A percentile compares a stretch with the other conserved stretches of the same genome.
These are phyloP conservation scores for Argopecten irradians DNA, from an alignment of 1,140 invertebrate species.

Conservation along the genomic window DNA sequence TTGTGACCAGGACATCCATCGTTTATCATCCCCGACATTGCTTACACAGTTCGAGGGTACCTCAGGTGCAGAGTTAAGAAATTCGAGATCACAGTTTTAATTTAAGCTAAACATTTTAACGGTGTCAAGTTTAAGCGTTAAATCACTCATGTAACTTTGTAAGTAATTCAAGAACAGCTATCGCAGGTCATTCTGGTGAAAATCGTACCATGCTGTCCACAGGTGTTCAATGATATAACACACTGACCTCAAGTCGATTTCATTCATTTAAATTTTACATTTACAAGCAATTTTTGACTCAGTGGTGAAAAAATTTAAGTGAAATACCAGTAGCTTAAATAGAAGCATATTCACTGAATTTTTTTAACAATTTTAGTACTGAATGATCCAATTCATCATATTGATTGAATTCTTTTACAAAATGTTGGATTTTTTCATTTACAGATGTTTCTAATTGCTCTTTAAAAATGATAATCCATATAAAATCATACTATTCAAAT, in stretches of 20 bases:
- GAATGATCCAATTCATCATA: no score
- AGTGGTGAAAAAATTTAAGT: background rate
- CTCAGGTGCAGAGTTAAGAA: background rate
- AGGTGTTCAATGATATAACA: background rate
- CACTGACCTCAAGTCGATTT: background rate
- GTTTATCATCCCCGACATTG: background rate
- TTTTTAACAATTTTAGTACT: no score
- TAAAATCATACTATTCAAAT: no score
- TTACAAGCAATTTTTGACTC: background rate
- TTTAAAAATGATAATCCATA: no score
- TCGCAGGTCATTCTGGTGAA: background rate
- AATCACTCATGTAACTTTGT: background rate
- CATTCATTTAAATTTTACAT: conserved; percentile 4
- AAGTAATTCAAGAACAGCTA: background rate
- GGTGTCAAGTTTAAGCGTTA: conserved; percentile 7
- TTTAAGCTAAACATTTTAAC: conserved; percentile 10
- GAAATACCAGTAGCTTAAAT: background rate
- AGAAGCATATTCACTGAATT: background rate
- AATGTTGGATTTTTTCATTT: no score
- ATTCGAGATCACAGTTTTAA: background rate
- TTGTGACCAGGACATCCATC: background rate
- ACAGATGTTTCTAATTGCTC: no score
- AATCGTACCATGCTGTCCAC: background rate
- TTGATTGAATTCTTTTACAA: no score
- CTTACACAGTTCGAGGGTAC: background rate